These are phyloP conservation scores for Pogona vitticeps DNA, from an alignment of 2,113 vertebrate species.

Conservation along the genomic window DNA sequence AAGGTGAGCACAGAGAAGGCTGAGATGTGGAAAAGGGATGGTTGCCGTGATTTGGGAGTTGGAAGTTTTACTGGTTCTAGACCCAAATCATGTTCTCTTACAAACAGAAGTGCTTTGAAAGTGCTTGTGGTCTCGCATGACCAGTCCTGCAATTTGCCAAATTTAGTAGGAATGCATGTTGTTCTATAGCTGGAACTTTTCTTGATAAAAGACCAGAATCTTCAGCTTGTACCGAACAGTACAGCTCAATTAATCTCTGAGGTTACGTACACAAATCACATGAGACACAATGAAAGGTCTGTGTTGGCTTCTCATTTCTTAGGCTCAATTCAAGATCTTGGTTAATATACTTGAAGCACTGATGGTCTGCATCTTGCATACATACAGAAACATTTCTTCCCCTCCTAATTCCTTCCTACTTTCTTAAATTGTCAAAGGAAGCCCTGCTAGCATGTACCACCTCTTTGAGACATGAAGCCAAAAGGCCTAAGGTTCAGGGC, in stretches of 20 bases:
- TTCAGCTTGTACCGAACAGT: neutral
- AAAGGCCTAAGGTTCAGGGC: neutral
- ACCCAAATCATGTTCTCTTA: neutral
- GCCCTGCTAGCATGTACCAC: neutral
- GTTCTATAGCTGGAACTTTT: neutral
- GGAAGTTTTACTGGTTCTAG: neutral
- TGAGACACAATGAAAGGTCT: neutral
- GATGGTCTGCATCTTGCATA: neutral
- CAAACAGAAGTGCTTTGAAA: neutral
- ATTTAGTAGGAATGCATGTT: neutral
- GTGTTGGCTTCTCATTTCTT: neutral
- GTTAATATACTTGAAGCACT: neutral
- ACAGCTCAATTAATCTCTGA: neutral
- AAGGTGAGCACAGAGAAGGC: neutral
- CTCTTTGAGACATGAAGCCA: neutral
- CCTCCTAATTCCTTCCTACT: neutral
- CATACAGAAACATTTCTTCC: neutral
- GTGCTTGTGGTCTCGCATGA: neutral
- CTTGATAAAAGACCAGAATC: neutral
- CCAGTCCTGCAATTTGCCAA: neutral
- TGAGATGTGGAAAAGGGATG: neutral
- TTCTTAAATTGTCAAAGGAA: neutral
- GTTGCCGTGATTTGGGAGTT: neutral
- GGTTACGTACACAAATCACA: neutral
- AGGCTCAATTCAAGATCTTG: neutral